A percentile compares a stretch with the other conserved stretches of the same genome.
Conservation (phyloP, 2,113 vertebrate species). For the Stegastes partitus region DNA sequence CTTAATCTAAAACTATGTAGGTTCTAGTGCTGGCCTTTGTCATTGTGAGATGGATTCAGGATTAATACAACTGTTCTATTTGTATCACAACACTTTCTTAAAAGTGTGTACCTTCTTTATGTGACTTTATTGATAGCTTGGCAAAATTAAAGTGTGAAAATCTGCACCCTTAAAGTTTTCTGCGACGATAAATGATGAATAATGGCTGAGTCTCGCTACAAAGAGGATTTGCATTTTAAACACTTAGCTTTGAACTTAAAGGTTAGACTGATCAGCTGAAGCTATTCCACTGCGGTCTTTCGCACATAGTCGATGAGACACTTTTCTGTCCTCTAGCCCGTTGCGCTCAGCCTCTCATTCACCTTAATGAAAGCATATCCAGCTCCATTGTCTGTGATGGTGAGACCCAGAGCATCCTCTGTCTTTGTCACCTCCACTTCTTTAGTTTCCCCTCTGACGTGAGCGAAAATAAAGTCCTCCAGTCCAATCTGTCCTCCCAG, state of each 20-base stretch:
- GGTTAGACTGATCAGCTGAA: not conserved
- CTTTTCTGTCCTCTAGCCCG: not conserved
- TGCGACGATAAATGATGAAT: not conserved
- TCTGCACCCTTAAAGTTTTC: not conserved
- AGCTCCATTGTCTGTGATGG: conserved; percentile 96
- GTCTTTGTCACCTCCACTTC: conserved; percentile 98
- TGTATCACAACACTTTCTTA: too few species aligned
- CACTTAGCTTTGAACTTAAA: not conserved
- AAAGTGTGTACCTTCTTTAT: too few species aligned
- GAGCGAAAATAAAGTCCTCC: conserved; percentile 98
- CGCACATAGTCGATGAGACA: not conserved
- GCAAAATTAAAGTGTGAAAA: not conserved
- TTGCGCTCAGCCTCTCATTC: not conserved
- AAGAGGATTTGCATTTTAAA: not conserved
- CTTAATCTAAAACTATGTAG: too few species aligned
- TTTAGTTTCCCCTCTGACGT: conserved; percentile 94
- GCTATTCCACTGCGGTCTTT: not conserved
- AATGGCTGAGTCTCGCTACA: not conserved
- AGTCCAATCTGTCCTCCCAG: conserved; percentile 97
- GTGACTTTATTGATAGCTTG: too few species aligned
- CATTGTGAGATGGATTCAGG: too few species aligned
- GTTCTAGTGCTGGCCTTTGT: too few species aligned
- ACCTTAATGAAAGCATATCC: conserved; percentile 99
- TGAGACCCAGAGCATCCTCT: conserved; percentile 95
- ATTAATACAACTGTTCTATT: too few species aligned